Percentiles rank a stretch among this genome's conserved stretches.
Conservation (phyloP, 2,797 vertebrate genomes). For the Rhynchonycteris naso region DNA sequence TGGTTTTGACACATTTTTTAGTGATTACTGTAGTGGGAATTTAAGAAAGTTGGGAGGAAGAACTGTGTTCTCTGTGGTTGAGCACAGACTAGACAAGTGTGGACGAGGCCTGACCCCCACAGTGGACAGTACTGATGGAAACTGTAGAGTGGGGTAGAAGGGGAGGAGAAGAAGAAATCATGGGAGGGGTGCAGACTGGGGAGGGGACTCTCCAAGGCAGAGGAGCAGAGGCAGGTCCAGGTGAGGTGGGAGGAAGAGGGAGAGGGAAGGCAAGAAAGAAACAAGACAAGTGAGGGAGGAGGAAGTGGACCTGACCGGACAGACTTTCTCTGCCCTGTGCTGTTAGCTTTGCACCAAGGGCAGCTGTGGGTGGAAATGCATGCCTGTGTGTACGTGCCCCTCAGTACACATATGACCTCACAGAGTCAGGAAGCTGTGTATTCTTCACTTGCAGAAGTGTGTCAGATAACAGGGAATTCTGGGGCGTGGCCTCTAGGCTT, state of each 20-base stretch:
- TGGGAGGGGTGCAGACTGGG: background rate
- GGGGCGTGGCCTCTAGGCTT: background rate
- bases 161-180: background rate
- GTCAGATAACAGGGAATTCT: background rate
- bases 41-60: background rate
- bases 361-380: background rate
- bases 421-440: background rate
- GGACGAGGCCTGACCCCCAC: background rate
- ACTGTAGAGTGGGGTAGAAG: background rate
- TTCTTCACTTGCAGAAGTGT: too few relatives aligned
- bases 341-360: background rate
- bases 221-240: background rate
- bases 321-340: background rate
- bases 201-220: background rate
- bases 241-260: background rate
- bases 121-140: background rate
- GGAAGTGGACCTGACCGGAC: background rate
- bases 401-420: rapidly evolving
- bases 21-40: background rate
- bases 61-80: background rate
- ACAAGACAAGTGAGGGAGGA: background rate
- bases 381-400: rapidly evolving
- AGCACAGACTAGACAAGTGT: background rate
- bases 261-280: background rate
- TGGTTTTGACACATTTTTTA: background rate